These are phyloP conservation scores for Eilema caniola DNA, from an alignment of 2,888 invertebrate species.

Conservation along the genomic window DNA sequence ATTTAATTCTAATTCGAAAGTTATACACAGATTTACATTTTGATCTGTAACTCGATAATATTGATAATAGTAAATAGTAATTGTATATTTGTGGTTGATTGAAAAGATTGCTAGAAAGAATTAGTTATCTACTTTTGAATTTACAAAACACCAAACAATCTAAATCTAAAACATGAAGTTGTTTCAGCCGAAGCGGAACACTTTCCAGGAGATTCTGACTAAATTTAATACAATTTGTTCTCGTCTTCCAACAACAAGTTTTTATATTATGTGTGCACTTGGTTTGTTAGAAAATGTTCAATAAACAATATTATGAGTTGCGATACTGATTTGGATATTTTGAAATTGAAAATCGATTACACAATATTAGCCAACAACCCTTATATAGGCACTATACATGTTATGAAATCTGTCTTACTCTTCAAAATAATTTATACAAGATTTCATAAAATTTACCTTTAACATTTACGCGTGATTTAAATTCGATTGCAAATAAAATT, in stretches of 20 bases:
- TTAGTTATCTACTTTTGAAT: not conserved
- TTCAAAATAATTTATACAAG: constrained; percentile 11
- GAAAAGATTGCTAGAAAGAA: not conserved
- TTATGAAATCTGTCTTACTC: not conserved
- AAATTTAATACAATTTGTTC: too few relatives aligned
- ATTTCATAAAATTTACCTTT: constrained; percentile 33
- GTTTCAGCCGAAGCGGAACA: not conserved
- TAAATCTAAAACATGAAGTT: too few relatives aligned
- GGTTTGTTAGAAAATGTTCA: not conserved
- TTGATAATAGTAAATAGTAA: not conserved
- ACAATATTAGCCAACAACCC: constrained; percentile 1
- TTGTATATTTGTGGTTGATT: too few relatives aligned
- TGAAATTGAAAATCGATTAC: not conserved
- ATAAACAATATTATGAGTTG: not conserved
- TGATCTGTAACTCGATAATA: not conserved
- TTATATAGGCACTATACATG: not conserved
- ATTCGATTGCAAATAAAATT: too few relatives aligned
- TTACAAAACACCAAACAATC: too few relatives aligned
- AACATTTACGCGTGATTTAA: too few relatives aligned
- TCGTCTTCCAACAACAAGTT: too few relatives aligned
- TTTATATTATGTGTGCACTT: not conserved
- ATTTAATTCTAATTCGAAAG: not conserved
- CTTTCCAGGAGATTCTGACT: not conserved
- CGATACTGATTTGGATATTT: not conserved
- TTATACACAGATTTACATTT: not conserved